Base-by-base conservation (phyloP, 2,888 invertebrate genomes). In the Melolontha melolontha region DNA sequence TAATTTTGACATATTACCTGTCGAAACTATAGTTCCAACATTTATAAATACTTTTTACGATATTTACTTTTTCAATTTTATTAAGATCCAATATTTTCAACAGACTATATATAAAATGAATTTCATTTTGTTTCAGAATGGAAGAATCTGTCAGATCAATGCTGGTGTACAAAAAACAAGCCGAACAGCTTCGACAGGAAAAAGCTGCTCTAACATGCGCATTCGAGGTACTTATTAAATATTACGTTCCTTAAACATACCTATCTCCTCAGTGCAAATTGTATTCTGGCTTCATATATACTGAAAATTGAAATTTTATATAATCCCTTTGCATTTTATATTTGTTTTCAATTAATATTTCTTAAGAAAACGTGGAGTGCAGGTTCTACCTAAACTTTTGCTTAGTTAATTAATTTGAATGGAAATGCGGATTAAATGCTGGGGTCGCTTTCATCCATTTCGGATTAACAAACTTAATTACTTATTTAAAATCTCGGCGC, bases 71-170 rank as follows among this genome's bases (percentile, higher is more conserved):
- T n/a, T n/a, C 4, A 22, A 22, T 22, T 22, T 22, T 22, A 22
- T 22, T 22, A 22, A 22, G 4, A 22, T 22, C 22, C 22, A 22
- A 22, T 22, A 22, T 22, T 22, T 22, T 2, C 4, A 22, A 22
- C 22, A 22, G 34, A 34, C 7, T 22, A 22, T n/a, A 22, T n/a
- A 7, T 17, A 22, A 11, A 57, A 50, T 50, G 34, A 6, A 22
- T 52, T 70, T 65, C 74, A 69, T 74, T 78, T 79, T 80, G 71
- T 88, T 72, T 52, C 87, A 92, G 92, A 83, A 91, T 92, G 91
- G 92, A 92, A 84, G 92, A 92, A 83, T 90, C 91, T 72, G 90
- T 92, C 74, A 88, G 91, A 73, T 88, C 91, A 73, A 86, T 92
- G 86, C 84, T 92, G 81, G 90, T 90, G 77, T 91, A 91, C 85